A percentile compares a stretch with the other conserved stretches of the same genome.
Evolutionary conservation across 1,140 invertebrate genomes (phyloP).

Genomic region (Diorhabda carinulata): DNA sequence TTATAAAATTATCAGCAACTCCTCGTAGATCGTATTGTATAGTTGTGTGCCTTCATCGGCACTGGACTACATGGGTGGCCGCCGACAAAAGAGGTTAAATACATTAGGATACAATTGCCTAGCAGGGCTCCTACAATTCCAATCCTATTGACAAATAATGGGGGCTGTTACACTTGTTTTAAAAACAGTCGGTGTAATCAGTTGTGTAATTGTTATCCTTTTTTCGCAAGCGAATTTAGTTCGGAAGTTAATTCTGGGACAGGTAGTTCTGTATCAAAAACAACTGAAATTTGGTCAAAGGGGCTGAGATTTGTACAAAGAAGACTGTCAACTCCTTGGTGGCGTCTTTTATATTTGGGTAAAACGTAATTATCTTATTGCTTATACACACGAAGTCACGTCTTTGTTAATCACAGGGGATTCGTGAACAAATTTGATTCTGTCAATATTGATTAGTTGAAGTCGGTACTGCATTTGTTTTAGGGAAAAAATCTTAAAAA

Average conservation of each 20-base stretch:
- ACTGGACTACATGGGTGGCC: conserved; percentile 31
- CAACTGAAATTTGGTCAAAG: conserved; percentile 23
- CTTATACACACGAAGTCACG: conserved; percentile 7
- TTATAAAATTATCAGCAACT: too few species aligned
- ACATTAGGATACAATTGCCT: conserved; percentile 40
- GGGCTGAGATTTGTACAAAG: conserved; percentile 15
- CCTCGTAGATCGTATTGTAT: background rate
- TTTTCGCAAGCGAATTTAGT: conserved; percentile 11
- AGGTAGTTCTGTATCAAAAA: conserved; percentile 30
- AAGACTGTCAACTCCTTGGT: conserved; percentile 6
- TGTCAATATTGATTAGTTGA: too few species aligned
- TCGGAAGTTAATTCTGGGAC: conserved; percentile 29
- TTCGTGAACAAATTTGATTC: background rate
- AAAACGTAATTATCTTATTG: conserved; percentile 8
- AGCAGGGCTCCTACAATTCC: conserved; percentile 33
- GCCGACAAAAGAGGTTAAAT: conserved; percentile 38
- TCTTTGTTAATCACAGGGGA: background rate
- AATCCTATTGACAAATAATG: conserved; percentile 37
- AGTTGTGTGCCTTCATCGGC: background rate
- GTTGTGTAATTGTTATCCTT: conserved; percentile 32
- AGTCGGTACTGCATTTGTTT: too few species aligned
- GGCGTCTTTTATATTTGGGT: conserved; percentile 11
- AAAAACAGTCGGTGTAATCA: conserved; percentile 30
- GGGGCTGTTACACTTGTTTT: conserved; percentile 36
- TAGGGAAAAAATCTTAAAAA: too few species aligned